Conservation (phyloP, 2,888 invertebrate species). For the Rhaphigaster nebulosa region DNA sequence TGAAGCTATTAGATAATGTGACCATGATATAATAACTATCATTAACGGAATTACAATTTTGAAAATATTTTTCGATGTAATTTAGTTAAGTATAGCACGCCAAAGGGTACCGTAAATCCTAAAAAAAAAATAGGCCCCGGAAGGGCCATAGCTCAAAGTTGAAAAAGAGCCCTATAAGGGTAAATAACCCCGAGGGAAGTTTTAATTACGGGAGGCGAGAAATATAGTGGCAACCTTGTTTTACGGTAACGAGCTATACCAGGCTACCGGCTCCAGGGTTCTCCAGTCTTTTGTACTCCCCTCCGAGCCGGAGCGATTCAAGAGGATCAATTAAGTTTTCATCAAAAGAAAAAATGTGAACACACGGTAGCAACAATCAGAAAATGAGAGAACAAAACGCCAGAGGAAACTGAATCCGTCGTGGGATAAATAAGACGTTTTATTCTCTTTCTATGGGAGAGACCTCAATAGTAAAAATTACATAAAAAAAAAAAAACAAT, state of each 20-base stretch:
- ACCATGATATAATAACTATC: background rate
- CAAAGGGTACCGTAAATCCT: background rate
- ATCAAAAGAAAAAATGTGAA: background rate
- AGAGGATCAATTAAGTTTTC: slow-evolving; percentile 14
- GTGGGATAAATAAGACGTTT: no score
- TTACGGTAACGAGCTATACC: background rate
- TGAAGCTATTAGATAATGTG: background rate
- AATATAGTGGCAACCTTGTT: background rate
- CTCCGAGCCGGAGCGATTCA: background rate
- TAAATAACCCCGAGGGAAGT: slow-evolving; percentile 1
- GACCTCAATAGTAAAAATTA: no score
- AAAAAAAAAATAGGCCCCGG: background rate
- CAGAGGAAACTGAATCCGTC: background rate
- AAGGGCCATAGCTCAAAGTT: background rate
- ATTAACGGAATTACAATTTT: background rate
- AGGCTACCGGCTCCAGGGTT: background rate
- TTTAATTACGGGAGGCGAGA: slow-evolving; percentile 16
- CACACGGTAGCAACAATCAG: background rate
- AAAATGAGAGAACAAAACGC: background rate
- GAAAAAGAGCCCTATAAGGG: slow-evolving; percentile 16
- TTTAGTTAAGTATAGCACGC: slow-evolving; percentile 3
- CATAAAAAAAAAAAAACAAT: no score
- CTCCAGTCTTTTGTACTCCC: background rate
- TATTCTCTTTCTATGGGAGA: no score
- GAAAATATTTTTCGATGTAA: background rate